These are phyloP conservation scores for Glaucomys volans DNA, from an alignment of 2,113 vertebrate genomes.

Conservation along the genomic window DNA sequence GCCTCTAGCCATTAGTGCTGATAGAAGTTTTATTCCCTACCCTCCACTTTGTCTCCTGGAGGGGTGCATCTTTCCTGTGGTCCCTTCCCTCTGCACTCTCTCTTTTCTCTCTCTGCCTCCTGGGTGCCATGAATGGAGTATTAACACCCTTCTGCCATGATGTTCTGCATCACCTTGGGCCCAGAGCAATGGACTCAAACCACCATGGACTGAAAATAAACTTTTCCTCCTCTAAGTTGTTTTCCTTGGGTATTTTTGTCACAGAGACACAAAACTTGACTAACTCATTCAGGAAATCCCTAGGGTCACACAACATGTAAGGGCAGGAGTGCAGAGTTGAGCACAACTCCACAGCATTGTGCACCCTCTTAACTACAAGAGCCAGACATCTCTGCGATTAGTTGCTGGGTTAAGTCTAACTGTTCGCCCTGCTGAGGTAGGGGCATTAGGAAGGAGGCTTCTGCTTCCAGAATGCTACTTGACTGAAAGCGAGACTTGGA, in stretches of 20 bases:
- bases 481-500: not conserved
- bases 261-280: no score
- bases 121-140: no score
- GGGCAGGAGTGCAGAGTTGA: not conserved
- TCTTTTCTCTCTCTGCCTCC: no score
- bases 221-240: no score
- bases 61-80: no score
- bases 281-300: not conserved
- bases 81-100: no score
- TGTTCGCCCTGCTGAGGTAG: not conserved
- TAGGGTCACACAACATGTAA: not conserved
- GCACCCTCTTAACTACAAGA: not conserved
- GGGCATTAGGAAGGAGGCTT: not conserved
- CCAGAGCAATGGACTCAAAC: no score
- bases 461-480: not conserved
- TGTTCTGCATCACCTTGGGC: no score
- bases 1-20: not conserved
- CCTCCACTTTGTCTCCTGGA: not conserved
- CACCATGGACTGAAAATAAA: no score
- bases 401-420: not conserved
- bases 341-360: not conserved
- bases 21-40: not conserved
- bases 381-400: accelerated
- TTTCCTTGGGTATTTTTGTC: no score
- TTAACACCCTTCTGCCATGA: no score